Percentiles rank a stretch among this genome's conserved stretches.
phyloP scores from a whole-genome alignment of 2,113 vertebrate species.

The Synchiropus splendidus region DNA sequence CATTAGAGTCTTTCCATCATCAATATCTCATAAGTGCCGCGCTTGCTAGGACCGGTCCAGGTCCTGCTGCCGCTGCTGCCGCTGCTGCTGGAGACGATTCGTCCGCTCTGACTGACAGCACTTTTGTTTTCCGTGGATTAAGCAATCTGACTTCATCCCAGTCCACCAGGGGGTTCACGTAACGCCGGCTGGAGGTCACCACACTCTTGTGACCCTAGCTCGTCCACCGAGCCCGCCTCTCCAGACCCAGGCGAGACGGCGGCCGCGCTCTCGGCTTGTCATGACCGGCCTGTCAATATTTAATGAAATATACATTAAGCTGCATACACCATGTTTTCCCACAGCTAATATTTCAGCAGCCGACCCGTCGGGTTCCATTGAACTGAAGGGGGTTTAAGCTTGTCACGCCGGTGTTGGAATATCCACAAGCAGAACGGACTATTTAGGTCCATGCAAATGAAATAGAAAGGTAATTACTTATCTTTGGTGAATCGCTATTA shows the following conservation, averaged over 20 bases:
- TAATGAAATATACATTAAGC: slow-evolving; percentile 70
- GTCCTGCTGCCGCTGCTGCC: slow-evolving; percentile 10
- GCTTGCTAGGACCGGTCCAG: slow-evolving; percentile 7
- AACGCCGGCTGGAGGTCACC: slow-evolving; percentile 55
- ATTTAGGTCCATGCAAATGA: too few relatives aligned
- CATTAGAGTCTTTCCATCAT: slow-evolving; percentile 55
- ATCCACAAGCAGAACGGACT: too few relatives aligned
- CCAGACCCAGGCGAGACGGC: slow-evolving; percentile 24
- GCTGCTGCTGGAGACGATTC: slow-evolving; percentile 32
- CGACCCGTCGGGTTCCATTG: slow-evolving; percentile 35
- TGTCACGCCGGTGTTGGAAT: slow-evolving; percentile 34
- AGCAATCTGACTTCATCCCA: slow-evolving; percentile 72
- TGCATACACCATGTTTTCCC: slow-evolving; percentile 46
- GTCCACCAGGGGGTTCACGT: slow-evolving; percentile 55
- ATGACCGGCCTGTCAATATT: slow-evolving; percentile 48
- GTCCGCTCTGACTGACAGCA: slow-evolving; percentile 58
- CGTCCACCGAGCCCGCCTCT: too few relatives aligned
- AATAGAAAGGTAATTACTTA: too few relatives aligned
- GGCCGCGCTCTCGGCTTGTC: slow-evolving; percentile 13
- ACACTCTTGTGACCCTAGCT: slow-evolving; percentile 49
- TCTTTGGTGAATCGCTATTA: too few relatives aligned
- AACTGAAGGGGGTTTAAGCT: slow-evolving; percentile 23
- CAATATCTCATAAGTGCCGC: slow-evolving; percentile 57
- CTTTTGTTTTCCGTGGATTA: slow-evolving; percentile 69
- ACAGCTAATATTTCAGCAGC: slow-evolving; percentile 59